Base-by-base conservation (phyloP, 1,140 invertebrate genomes). In the Zeugodacus cucurbitae region DNA sequence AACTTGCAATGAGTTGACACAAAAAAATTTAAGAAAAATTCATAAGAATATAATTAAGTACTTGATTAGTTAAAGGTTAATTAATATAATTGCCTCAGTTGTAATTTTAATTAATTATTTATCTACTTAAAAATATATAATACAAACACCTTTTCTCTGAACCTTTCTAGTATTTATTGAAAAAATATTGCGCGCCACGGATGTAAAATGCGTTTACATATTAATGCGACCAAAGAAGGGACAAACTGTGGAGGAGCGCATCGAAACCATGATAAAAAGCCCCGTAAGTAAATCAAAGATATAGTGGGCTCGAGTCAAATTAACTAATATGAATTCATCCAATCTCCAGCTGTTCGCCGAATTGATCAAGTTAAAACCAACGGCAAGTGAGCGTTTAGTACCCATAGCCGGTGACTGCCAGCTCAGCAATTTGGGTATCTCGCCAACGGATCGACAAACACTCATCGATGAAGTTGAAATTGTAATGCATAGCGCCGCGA, bases 401-500 rank as follows among this genome's bases (percentile, higher is more conserved):
- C 91, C 96, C 0, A 93, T 96, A n/a, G 91, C 92, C 14, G 96
- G 96, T 1, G 95, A 96, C 82, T 94, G 95, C 32, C 90, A 91
- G 78, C 88, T 95, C n/a, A 94, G 95, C 1, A 95, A 95, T 5
- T 93, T 98, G 0, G 97, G 96, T 1, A 94, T 98, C 0, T 95
- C 93, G 48, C 91, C 94, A 1, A 92, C 95, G 54, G 95, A 97
- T 29, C 89, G 90, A 0, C 59, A 89, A 82, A n/a, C 91, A 17
- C 67, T 92, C 44, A n/a, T 64, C 6, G 87, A 89, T 0, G 58
- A 95, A 85, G 95, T 97, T 7, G 90, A 95, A 54, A 92, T 98
- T 22, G 95, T 98, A 1, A 96, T 98, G 90, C 97, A 98, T 90
- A 96, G 95, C 5, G 98, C 98, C 0, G 98, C 98, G 0, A 98